Evolutionary conservation across 1,140 invertebrate species (phyloP), one percentile per base, ranked within the genome.

Genomic region (Ceratitis capitata): DNA sequence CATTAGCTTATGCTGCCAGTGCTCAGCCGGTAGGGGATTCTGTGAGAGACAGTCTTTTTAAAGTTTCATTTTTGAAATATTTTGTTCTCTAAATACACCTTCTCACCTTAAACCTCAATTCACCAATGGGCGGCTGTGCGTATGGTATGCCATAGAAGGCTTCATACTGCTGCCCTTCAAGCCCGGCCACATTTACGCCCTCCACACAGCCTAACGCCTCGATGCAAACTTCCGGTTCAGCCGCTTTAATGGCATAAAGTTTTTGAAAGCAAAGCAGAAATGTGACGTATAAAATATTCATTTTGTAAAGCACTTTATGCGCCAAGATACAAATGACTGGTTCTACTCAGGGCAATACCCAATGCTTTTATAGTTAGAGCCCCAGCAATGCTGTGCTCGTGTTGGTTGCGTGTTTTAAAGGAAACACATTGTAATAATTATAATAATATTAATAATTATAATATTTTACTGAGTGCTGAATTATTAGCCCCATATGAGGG

Each of bases 111-210:
- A 92, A 88, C 19, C 91, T 86, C 3, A 90, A 82, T 3, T 86
- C 61, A 3, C 87, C 89, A 1, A 91, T 58, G 7, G 91, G 89
- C 3, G 91, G 89, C 84, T 91, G 84, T 14, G 88, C 91, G 86
- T 84, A 91, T 9, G 91, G 91, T 47, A 92, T 89, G n/a, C 91
- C 91, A 84, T 89, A 56, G 26, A 91, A 91, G n/a, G 88, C 90
- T 64, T 90, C 88, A 78, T 87, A 90, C 1, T 83, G 51, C 2
- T 84, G 84, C 7, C 9, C 64, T 32, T 85, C 82, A 85, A 85
- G 86, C 39, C 88, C 89, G 78, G 88, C 86, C 88, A 87, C 87
- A 0, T 84, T 26, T 0, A 85, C 87, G 16, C 90, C 90, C 29
- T 78, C 69, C 39, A 90, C 14, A n/a, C 89, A 91, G 3, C 89